Evolutionary conservation across 2,113 vertebrate species (phyloP), one percentile per base, ranked within the genome.

Genomic region (Atractosteus spatula): DNA sequence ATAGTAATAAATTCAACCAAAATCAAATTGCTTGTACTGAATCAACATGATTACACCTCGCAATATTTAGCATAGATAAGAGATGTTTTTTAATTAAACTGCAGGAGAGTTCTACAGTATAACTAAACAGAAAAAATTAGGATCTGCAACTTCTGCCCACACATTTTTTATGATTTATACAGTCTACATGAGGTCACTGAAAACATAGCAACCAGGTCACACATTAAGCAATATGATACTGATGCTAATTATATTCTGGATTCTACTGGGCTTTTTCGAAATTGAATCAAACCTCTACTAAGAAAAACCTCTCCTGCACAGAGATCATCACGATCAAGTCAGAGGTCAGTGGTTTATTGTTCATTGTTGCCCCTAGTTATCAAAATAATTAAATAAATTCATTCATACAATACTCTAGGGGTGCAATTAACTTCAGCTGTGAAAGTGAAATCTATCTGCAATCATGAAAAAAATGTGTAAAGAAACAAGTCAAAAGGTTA

Each of bases 31-130:
- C 73, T 64, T 44, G 61, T 45, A 54, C 54, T 29, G 4, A 44
- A 10, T 47, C 4, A 3, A 69, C 11, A 69, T 54, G 42, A 55
- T 64, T 44, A 69, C 42, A 57, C 47, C 51, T 70, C 29, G 51
- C 59, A 63, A 44, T 68, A 66, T 54, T 54, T 51, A 51, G 47
- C 56, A 11, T 10, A 13, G 41, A 29, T 55, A 62, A 55, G 44
- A 16, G 16, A 42, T 66, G 17, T 55, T 44, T 51, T 73, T 62
- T 73, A 67, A 67, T 73, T 62, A 62, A 64, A 67, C n/a, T 29
- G 56, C 43, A 14, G 55, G 14, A 4, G 55, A 57, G 56, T 47
- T 43, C 2, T n/a, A n/a, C n/a, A n/a, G n/a, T 55, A 47, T 16
- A 69, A 45, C 41, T 29, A 11, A 54, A 55, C 13, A 55, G 16